Conservation (phyloP, 2,113 vertebrate species). For the Todiramphus chloris region DNA sequence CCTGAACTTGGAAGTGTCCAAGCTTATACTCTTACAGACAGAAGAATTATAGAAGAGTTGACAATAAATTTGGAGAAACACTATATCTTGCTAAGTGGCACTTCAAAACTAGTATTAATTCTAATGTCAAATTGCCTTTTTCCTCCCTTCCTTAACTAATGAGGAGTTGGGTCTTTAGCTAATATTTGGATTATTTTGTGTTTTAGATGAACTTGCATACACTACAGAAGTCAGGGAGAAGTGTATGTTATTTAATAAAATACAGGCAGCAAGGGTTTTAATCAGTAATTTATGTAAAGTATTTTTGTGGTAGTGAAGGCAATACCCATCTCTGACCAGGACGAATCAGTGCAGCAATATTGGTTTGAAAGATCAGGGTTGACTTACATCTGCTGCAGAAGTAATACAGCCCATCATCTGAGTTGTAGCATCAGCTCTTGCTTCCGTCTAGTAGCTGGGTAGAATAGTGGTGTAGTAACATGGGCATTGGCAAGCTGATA, state of each 20-base stretch:
- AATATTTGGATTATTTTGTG: not conserved
- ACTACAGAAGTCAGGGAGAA: not conserved
- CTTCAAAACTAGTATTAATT: not conserved
- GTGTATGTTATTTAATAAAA: not conserved
- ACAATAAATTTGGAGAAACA: not conserved
- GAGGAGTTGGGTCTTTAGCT: not conserved
- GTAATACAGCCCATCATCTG: not conserved
- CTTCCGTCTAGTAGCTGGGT: not conserved
- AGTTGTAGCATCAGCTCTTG: rapidly evolving
- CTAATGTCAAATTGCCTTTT: not conserved
- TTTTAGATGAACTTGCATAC: not conserved
- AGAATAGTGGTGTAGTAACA: rapidly evolving
- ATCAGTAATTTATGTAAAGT: not conserved
- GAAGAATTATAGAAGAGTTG: not conserved
- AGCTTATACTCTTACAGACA: not conserved
- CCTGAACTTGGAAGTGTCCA: not conserved
- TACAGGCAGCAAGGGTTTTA: not conserved
- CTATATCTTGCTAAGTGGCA: not conserved
- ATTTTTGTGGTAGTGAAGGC: not conserved
- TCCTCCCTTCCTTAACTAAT: not conserved
- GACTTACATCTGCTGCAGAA: not conserved
- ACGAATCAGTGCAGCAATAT: not conserved
- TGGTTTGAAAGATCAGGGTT: not conserved
- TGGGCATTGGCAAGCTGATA: not conserved
- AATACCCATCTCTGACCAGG: not conserved